These are phyloP conservation scores for Danio jaintianensis DNA, from an alignment of 2,797 vertebrate species.

Conservation along the genomic window DNA sequence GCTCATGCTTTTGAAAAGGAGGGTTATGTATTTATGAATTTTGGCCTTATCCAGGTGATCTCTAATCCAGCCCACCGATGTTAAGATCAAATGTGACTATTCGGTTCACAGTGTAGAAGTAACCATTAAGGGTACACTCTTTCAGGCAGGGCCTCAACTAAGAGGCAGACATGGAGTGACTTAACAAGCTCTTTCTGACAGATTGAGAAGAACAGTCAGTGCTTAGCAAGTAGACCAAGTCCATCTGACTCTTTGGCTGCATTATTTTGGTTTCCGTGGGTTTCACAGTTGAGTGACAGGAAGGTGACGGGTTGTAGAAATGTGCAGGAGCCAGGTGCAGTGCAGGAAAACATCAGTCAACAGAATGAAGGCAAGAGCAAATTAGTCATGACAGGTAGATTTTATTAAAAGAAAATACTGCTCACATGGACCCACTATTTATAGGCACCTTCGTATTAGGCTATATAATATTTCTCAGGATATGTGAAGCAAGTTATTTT, in stretches of 20 bases:
- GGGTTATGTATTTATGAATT: no score
- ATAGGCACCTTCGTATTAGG: slow-evolving; percentile 5
- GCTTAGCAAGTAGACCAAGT: neutral
- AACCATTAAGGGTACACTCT: neutral
- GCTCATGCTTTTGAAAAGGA: no score
- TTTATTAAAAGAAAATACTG: slow-evolving; percentile 61
- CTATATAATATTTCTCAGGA: neutral
- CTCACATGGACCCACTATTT: slow-evolving; percentile 21
- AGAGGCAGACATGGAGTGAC: neutral
- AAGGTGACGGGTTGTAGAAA: slow-evolving; percentile 26
- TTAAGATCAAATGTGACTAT: neutral
- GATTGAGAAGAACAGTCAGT: slow-evolving; percentile 4
- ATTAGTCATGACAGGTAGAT: slow-evolving; percentile 64
- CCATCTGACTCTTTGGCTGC: neutral
- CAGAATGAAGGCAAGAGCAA: neutral
- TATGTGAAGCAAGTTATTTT: neutral
- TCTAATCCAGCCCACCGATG: neutral
- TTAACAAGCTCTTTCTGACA: slow-evolving; percentile 39
- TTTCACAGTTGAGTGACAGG: slow-evolving; percentile 38
- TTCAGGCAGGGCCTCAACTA: neutral
- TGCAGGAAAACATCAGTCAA: slow-evolving; percentile 19
- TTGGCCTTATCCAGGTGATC: neutral
- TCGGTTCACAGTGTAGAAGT: neutral
- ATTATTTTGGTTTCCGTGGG: slow-evolving; percentile 15
- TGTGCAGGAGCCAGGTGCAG: slow-evolving; percentile 19